These are phyloP conservation scores for Eulemur rubriventer DNA, from an alignment of 2,797 vertebrate species.

Conservation along the genomic window DNA sequence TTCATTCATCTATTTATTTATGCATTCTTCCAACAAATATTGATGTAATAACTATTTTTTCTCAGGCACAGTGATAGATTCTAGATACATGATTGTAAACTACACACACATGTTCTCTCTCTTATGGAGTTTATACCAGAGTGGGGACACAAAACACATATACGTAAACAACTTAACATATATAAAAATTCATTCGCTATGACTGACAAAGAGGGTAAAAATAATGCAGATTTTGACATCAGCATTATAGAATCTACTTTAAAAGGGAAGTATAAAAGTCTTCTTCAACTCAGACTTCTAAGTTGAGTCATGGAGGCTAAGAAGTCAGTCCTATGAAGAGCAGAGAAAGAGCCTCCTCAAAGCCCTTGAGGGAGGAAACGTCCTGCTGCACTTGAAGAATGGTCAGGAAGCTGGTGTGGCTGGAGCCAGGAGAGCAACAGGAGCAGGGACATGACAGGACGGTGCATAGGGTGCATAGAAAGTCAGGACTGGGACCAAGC, in stretches of 20 bases:
- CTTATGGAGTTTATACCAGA: background rate
- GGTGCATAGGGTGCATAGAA: accelerated
- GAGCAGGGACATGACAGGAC: too few species aligned
- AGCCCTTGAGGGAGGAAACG: accelerated
- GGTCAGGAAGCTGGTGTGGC: background rate
- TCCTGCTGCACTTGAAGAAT: background rate
- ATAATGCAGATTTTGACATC: background rate
- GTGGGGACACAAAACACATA: background rate
- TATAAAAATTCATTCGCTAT: background rate
- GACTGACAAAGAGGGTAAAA: background rate
- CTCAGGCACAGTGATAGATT: background rate
- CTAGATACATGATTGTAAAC: background rate
- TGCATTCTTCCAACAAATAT: background rate
- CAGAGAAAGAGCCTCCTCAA: background rate
- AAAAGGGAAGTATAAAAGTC: background rate
- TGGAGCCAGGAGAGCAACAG: background rate
- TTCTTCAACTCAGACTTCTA: background rate
- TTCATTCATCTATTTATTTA: background rate
- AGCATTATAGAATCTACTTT: background rate
- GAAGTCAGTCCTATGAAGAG: background rate
- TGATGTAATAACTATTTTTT: background rate
- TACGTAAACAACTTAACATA: background rate
- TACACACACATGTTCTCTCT: background rate
- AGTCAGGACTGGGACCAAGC: background rate
- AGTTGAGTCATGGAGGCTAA: background rate